Conservation (phyloP, 2,113 vertebrate genomes). For the Chionomys nivalis region DNA sequence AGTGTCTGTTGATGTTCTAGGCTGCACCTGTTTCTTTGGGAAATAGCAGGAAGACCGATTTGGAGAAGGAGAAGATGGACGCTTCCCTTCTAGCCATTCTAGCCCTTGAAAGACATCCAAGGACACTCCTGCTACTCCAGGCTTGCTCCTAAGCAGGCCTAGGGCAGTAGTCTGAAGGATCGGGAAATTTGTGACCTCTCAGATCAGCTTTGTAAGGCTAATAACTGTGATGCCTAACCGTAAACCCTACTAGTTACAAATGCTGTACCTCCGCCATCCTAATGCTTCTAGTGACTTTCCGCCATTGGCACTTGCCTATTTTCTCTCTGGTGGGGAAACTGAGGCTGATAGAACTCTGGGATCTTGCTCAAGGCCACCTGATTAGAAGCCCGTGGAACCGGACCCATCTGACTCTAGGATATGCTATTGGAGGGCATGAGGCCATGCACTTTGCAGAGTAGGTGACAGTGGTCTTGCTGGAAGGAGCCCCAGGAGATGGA, state of each 20-base stretch:
- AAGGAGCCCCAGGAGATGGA: neutral
- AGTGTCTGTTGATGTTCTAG: neutral
- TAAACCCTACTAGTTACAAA: neutral
- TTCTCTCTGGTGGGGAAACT: neutral
- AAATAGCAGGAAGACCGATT: neutral
- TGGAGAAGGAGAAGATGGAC: neutral
- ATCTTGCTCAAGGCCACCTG: neutral
- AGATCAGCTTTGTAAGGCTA: neutral
- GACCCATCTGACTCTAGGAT: neutral
- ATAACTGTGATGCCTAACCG: neutral
- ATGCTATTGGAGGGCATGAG: neutral
- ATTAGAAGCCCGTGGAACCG: neutral
- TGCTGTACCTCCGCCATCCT: neutral
- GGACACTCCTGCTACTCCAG: neutral
- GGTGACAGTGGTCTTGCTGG: neutral
- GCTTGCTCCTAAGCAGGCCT: neutral
- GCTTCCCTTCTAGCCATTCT: neutral
- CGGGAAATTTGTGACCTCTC: neutral
- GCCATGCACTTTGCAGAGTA: neutral
- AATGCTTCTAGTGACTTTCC: neutral
- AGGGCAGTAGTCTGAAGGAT: neutral
- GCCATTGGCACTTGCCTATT: neutral
- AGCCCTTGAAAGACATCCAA: neutral
- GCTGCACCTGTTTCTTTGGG: neutral
- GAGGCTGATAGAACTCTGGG: neutral